Conservation (phyloP, 1,140 invertebrate species). For the Teleogryllus occipitalis region DNA sequence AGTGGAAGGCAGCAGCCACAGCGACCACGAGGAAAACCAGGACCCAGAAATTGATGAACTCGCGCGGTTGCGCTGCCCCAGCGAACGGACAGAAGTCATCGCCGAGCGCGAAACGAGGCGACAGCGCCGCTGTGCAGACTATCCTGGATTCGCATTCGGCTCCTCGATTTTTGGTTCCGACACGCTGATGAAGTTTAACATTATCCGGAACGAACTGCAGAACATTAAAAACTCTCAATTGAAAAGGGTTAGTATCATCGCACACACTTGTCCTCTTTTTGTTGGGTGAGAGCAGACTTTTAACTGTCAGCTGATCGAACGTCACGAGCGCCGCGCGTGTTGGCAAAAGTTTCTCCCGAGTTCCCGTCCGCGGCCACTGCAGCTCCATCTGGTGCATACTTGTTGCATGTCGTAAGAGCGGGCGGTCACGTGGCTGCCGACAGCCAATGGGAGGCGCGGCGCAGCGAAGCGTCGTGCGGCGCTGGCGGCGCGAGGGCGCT, state of each 20-base stretch:
- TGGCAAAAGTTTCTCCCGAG: not conserved
- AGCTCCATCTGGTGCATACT: not conserved
- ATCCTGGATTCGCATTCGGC: slow-evolving; percentile 84
- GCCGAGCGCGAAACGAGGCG: slow-evolving; percentile 69
- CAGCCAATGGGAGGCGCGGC: not conserved
- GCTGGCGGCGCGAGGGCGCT: not conserved
- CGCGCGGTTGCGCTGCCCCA: slow-evolving; percentile 73
- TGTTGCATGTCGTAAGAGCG: not conserved
- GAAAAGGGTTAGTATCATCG: slow-evolving; percentile 75
- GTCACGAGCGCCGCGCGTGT: not conserved
- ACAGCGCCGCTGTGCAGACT: slow-evolving; percentile 69
- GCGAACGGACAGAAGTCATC: slow-evolving; percentile 76
- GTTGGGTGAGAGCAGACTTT: not conserved
- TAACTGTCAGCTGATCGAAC: not conserved
- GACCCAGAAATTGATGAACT: slow-evolving; percentile 70
- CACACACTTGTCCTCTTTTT: not conserved
- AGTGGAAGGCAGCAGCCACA: slow-evolving; percentile 40
- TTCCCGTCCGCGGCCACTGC: not conserved
- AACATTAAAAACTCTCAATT: slow-evolving; percentile 95
- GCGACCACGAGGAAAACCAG: slow-evolving; percentile 47
- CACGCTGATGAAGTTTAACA: slow-evolving; percentile 95
- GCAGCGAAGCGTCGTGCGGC: not conserved
- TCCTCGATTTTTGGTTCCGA: slow-evolving; percentile 90
- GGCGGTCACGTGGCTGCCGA: not conserved
- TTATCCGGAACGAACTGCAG: slow-evolving; percentile 93